phyloP scores from a whole-genome alignment of 2,888 invertebrate genomes.

The Merodon equestris region DNA sequence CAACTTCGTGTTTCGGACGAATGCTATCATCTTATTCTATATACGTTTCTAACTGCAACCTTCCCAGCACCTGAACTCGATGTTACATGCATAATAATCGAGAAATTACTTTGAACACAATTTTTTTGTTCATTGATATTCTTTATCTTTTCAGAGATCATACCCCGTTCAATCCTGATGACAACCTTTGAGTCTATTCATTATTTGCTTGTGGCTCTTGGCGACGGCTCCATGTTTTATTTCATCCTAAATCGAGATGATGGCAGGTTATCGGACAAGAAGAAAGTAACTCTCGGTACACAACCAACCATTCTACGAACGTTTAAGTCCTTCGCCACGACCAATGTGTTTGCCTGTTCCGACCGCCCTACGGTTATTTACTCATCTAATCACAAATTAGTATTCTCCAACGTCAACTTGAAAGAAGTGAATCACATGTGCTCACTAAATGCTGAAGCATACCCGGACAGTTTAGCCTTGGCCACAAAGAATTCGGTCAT shows the following conservation, averaged over 20 bases:
- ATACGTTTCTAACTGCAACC: no score
- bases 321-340: slow-evolving; percentile 93
- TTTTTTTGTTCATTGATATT: slow-evolving; percentile 35
- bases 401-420: slow-evolving; percentile 98
- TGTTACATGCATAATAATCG: no score
- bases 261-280: slow-evolving; percentile 90
- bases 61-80: no score
- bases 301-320: slow-evolving; percentile 96
- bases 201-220: slow-evolving; percentile 94
- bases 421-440: slow-evolving; percentile 99
- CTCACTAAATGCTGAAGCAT: slow-evolving; percentile 95
- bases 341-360: slow-evolving; percentile 99
- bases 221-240: slow-evolving; percentile 98
- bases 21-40: no score
- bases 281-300: slow-evolving; percentile 97
- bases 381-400: slow-evolving; percentile 98
- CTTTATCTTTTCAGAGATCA: slow-evolving; percentile 86
- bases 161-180: slow-evolving; percentile 96
- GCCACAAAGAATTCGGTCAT: slow-evolving; percentile 81
- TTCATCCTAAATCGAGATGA: slow-evolving; percentile 89
- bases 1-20: no score
- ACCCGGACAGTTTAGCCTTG: slow-evolving; percentile 87
- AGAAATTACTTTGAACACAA: no score
- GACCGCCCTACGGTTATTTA: slow-evolving; percentile 99
- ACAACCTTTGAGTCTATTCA: slow-evolving; percentile 95